A percentile compares a stretch with the other conserved stretches of the same genome.
Evolutionary conservation across 2,113 vertebrate genomes (phyloP).

Genomic region (Larimichthys polyactis): DNA sequence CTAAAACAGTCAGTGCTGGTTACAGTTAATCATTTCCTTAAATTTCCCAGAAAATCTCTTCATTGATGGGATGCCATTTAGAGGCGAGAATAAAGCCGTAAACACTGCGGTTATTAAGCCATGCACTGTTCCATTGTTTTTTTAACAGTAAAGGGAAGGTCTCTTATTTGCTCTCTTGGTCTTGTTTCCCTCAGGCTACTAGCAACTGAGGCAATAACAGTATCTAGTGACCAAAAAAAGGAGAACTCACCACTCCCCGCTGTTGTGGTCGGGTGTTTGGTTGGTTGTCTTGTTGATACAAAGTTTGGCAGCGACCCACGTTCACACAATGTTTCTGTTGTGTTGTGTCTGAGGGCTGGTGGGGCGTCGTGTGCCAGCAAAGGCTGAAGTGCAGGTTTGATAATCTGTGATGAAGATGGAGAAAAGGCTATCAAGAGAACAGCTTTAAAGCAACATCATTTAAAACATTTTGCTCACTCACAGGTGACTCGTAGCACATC

Average conservation of each 20-base stretch:
- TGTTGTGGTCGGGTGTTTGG: slow-evolving; percentile 53
- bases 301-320: slow-evolving; percentile 52
- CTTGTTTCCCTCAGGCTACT: slow-evolving; percentile 70
- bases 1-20: slow-evolving; percentile 44
- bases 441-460: background rate
- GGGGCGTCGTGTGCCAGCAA: slow-evolving; percentile 26
- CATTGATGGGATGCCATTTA: slow-evolving; percentile 20
- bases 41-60: slow-evolving; percentile 73
- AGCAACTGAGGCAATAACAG: slow-evolving; percentile 64
- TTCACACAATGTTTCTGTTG: slow-evolving; percentile 46
- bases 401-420: slow-evolving; percentile 27
- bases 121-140: slow-evolving; percentile 59
- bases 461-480: slow-evolving; percentile 33
- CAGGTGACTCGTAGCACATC: slow-evolving; percentile 40
- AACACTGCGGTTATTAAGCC: slow-evolving; percentile 63
- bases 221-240: slow-evolving; percentile 80
- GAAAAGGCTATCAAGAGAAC: background rate
- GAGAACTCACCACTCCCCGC: slow-evolving; percentile 83
- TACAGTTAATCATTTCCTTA: slow-evolving; percentile 68
- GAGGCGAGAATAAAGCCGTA: slow-evolving; percentile 18
- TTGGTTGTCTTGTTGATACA: slow-evolving; percentile 52
- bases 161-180: slow-evolving; percentile 72
- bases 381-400: slow-evolving; percentile 49
- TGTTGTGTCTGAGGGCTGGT: slow-evolving; percentile 28
- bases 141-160: slow-evolving; percentile 78